Evolutionary conservation across 2,888 invertebrate genomes (phyloP), one percentile per base, ranked within the genome.

Genomic region (Eretmocerus hayati): DNA sequence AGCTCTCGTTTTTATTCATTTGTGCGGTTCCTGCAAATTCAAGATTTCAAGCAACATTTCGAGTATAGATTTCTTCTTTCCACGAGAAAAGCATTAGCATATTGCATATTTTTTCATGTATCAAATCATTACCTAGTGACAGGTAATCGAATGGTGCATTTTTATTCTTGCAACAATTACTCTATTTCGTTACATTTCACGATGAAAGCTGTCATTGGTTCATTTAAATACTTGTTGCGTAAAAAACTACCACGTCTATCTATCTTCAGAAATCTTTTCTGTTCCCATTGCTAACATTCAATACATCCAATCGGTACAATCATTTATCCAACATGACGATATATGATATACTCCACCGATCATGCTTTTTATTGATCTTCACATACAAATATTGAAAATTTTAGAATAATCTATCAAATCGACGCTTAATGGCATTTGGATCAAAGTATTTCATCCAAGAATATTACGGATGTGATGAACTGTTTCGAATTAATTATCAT

Each of bases 241-340:
- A 50, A 47, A 53, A 53, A 53, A 53, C 43, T 52, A 49, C 43
- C 22, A 48, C 26, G 35, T 36, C 46, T 33, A 46, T n/a, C n/a
- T n/a, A n/a, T n/a, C 39, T 15, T 19, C 23, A 40, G 33, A 46
- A 32, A 5, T 45, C 20, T 39, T 42, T 16, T 33, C 26, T n/a
- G 4, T 39, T 31, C 9, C 35, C n/a, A n/a, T 19, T 26, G 35
- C 40, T 30, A 13, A 35, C 20, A 33, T 22, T 19, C n/a, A 16
- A 15, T 16, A 30, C 11, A 18, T 31, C 5, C 8, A 13, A 21
- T 6, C 15, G 36, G 40, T 15, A 45, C 22, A 40, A 49, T 21
- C 9, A 33, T n/a, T n/a, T n/a, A n/a, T n/a, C n/a, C n/a, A n/a
- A n/a, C n/a, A n/a, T n/a, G n/a, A n/a, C n/a, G n/a, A 31, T 32